Percentiles rank a stretch among this genome's conserved stretches.
phyloP scores from a whole-genome alignment of 2,797 vertebrate genomes.

The Anguilla megastoma region DNA sequence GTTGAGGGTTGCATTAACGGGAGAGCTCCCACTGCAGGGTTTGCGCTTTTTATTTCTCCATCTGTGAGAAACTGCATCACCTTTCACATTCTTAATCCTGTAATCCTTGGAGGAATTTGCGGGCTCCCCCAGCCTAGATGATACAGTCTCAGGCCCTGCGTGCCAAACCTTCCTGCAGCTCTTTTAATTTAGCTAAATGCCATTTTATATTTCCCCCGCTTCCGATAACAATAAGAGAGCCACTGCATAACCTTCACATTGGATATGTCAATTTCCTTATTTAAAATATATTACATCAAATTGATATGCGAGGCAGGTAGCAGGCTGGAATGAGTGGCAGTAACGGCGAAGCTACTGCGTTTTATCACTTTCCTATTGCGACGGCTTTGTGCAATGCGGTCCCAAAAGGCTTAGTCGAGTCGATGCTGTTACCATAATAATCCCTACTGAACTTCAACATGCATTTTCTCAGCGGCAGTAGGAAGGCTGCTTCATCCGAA shows the following conservation, averaged over 20 bases:
- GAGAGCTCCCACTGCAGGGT: slow-evolving; percentile 64
- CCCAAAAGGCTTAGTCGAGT: background rate
- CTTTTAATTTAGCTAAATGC: slow-evolving; percentile 58
- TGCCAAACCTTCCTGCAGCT: slow-evolving; percentile 59
- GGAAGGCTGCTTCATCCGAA: background rate
- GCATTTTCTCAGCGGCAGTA: background rate
- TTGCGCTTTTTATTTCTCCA: slow-evolving; percentile 62
- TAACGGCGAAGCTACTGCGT: slow-evolving; percentile 40
- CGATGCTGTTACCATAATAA: slow-evolving; percentile 11
- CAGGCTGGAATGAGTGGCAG: slow-evolving; percentile 9
- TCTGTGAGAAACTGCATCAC: slow-evolving; percentile 83
- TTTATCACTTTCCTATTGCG: slow-evolving; percentile 33
- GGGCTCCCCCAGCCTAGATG: slow-evolving; percentile 70
- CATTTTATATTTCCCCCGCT: slow-evolving; percentile 45
- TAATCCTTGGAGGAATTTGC: slow-evolving; percentile 83
- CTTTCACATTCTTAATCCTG: slow-evolving; percentile 82
- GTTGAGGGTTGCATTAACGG: slow-evolving; percentile 63
- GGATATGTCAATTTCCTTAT: slow-evolving; percentile 45
- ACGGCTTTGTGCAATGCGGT: background rate
- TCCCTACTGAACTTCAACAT: background rate
- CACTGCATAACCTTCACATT: slow-evolving; percentile 45
- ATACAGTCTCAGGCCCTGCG: slow-evolving; percentile 60
- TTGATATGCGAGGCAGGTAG: slow-evolving; percentile 27
- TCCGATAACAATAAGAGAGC: slow-evolving; percentile 44
- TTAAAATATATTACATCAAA: slow-evolving; percentile 42